Percentiles rank a stretch among this genome's conserved stretches.
phyloP scores from a whole-genome alignment of 2,797 vertebrate species.

The Microctenopoma lineatum region DNA sequence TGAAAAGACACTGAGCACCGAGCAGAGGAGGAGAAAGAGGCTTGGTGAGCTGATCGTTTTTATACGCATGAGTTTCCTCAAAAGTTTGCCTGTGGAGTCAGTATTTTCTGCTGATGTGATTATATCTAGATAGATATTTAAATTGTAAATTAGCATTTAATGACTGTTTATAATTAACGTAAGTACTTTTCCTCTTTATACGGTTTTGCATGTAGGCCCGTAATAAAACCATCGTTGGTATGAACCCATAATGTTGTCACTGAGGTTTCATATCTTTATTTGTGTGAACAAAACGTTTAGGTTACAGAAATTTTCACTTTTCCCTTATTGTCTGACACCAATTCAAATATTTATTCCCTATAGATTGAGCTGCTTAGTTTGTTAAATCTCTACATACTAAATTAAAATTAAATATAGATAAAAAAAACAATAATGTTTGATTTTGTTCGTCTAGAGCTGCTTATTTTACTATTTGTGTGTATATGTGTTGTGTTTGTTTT shows the following conservation, averaged over 20 bases:
- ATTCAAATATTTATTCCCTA: not conserved
- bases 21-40: not conserved
- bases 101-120: not conserved
- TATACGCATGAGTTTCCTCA: not conserved
- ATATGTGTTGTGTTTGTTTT: conserved; percentile 23
- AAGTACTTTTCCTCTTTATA: not conserved
- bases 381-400: not conserved
- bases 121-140: not conserved
- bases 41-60: conserved; percentile 37
- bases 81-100: conserved; percentile 33
- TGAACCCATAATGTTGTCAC: not conserved
- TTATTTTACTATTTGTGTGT: conserved; percentile 4
- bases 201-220: conserved; percentile 14
- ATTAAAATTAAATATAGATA: not conserved
- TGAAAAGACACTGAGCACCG: conserved; percentile 12
- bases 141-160: not conserved
- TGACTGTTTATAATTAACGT: not conserved
- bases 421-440: not conserved
- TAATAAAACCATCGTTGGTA: conserved; percentile 11
- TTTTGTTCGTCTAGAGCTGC: conserved; percentile 7
- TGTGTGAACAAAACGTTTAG: conserved; percentile 4
- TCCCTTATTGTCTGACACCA: not conserved
- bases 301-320: not conserved
- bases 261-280: not conserved
- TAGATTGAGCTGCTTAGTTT: conserved; percentile 4